Conservation (phyloP, 2,888 invertebrate species). For the Temnothorax rugatulus region DNA sequence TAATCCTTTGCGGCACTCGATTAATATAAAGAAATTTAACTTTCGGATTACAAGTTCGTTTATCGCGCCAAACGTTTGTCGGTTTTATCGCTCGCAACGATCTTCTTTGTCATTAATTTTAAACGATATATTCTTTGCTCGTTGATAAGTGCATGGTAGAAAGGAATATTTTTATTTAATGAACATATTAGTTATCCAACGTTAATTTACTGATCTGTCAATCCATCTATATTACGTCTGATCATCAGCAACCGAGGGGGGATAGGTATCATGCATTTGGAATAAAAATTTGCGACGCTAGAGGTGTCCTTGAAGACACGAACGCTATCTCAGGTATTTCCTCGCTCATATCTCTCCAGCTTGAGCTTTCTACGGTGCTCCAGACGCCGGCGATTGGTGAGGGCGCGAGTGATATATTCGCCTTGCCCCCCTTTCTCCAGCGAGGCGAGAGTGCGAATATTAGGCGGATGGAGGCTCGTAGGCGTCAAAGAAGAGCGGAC, state of each 20-base stretch:
- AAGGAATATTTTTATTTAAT: not conserved
- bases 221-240: not conserved
- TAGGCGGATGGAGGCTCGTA: conserved; percentile 70
- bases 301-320: not conserved
- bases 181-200: not conserved
- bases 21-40: conserved; percentile 28
- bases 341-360: conserved; percentile 6
- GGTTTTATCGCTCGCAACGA: not conserved
- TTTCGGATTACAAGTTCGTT: not conserved
- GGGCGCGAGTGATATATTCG: conserved; percentile 55
- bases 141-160: not conserved
- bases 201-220: not conserved
- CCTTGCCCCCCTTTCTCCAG: conserved; percentile 14
- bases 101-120: not conserved
- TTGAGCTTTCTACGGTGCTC: conserved; percentile 20
- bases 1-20: not conserved
- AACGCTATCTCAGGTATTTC: conserved; percentile 4
- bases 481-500: conserved; percentile 62
- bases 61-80: not conserved
- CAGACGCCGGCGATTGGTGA: conserved; percentile 16
- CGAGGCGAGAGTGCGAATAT: conserved; percentile 66
- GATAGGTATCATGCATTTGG: not conserved
- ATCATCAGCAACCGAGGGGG: too few species aligned
- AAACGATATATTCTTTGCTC: not conserved
- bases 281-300: conserved; percentile 22